Base-by-base conservation (phyloP, 2,888 invertebrate species). In the Machimus atricapillus region DNA sequence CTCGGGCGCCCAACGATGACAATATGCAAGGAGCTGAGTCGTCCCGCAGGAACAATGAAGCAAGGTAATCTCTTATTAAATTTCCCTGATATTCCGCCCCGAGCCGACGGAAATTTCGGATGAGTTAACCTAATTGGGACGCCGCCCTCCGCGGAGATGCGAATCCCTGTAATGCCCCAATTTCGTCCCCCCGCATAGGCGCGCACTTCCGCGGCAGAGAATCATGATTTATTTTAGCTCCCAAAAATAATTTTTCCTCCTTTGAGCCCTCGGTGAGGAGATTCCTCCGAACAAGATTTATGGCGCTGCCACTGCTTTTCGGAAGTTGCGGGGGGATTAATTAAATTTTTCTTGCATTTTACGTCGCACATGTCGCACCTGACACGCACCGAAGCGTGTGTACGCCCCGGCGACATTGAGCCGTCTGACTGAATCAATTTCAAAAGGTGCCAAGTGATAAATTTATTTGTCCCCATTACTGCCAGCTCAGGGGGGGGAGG, bases 41-140 rank as follows among this genome's bases (percentile, higher is more conserved):
- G 16, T 81, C 81, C 81, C 52, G 5, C 37, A 27, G 66, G 66
- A 46, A 19, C 40, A n/a, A 52, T 81, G 56, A 46, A 83, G 83
- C 23, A 52, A 83, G 40, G 83, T 66, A 83, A 83, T 83, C 73
- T 40, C 40, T 66, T 83, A 83, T 83, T 83, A 83, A 83, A 83
- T 83, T 83, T 73, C 83, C 73, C 23, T 40, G 14, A 12, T 66
- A 14, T 66, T 12, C 83, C 31, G 14, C 37, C 73, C 58, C 23
- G 16, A 66, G 37, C 27, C 79, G 46, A 19, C 46, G 79, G 46
- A 79, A 79, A 46, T 40, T 37, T 37, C 40, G 40, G 19, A 40
- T 66, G 73, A 83, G 19, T 31, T 66, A 66, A 37, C 37, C 83
- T 83, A 83, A 73, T 83, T 83, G 83, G 27, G 58, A 19, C 58